phyloP scores from a whole-genome alignment of 2,888 invertebrate genomes.

The Cepaea hortensis region DNA sequence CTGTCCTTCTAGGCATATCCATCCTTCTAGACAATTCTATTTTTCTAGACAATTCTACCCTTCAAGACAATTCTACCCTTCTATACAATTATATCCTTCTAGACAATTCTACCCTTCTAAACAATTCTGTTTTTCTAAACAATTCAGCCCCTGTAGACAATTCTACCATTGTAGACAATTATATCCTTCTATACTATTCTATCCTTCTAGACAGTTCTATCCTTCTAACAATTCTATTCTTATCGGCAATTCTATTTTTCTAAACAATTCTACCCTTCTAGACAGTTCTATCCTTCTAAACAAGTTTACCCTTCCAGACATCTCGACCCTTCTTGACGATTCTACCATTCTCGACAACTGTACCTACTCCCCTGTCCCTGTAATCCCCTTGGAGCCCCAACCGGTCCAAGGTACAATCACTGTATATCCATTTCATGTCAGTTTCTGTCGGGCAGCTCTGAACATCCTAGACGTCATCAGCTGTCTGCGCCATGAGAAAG shows the following conservation, averaged over 20 bases:
- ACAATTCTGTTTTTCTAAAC: background rate
- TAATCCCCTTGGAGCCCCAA: background rate
- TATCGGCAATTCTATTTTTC: background rate
- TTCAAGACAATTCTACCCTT: too few relatives aligned
- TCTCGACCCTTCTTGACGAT: background rate
- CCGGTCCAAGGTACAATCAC: conserved; percentile 9
- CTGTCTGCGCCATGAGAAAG: conserved; percentile 60
- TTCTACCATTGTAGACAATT: too few relatives aligned
- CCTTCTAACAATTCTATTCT: background rate
- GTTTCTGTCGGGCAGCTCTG: conserved; percentile 82
- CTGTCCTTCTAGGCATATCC: too few relatives aligned
- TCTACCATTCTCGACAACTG: too few relatives aligned
- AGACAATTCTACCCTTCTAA: background rate
- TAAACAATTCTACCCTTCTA: background rate
- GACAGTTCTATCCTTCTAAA: too few relatives aligned
- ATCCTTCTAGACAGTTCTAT: too few relatives aligned
- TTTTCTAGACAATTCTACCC: too few relatives aligned
- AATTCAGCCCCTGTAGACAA: background rate
- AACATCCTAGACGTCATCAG: conserved; percentile 86
- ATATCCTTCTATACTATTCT: too few relatives aligned
- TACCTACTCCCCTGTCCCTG: background rate
- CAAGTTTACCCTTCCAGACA: background rate
- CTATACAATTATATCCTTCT: too few relatives aligned
- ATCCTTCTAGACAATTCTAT: too few relatives aligned
- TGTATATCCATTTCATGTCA: conserved; percentile 41